These are phyloP conservation scores for Chrysopa pallens DNA, from an alignment of 1,140 invertebrate species.

Conservation along the genomic window DNA sequence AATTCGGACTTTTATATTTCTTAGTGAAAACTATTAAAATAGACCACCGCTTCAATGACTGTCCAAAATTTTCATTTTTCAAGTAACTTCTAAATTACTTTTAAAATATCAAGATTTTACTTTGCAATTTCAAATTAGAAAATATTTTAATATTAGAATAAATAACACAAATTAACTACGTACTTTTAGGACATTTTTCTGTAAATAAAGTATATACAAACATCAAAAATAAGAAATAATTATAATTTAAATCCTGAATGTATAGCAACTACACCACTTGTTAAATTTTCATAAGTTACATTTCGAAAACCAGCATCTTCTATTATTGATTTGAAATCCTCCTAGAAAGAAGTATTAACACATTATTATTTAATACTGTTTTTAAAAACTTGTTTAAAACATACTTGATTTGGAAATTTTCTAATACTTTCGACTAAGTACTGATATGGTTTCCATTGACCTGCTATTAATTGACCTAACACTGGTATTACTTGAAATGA, in stretches of 20 bases:
- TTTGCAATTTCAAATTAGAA: too few relatives aligned
- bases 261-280: conserved; percentile 77
- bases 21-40: too few relatives aligned
- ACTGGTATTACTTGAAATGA: conserved; percentile 96
- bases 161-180: too few relatives aligned
- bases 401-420: conserved; percentile 83
- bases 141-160: too few relatives aligned
- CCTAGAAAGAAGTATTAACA: conserved; percentile 30
- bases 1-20: too few relatives aligned
- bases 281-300: conserved; percentile 79
- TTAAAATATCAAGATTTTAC: too few relatives aligned
- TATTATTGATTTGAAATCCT: conserved; percentile 79
- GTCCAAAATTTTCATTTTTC: too few relatives aligned
- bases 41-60: too few relatives aligned
- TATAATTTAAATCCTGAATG: conserved; percentile 85
- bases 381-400: neutral
- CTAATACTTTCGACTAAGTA: conserved; percentile 97
- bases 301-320: conserved; percentile 67
- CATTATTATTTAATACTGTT: neutral
- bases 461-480: conserved; percentile 83
- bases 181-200: too few relatives aligned
- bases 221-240: conserved; percentile 6
- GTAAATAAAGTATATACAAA: too few relatives aligned
- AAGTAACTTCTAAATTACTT: too few relatives aligned
- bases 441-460: conserved; percentile 93